Evolutionary conservation across 2,888 invertebrate genomes (phyloP).

Genomic region (Agrypnus murinus): DNA sequence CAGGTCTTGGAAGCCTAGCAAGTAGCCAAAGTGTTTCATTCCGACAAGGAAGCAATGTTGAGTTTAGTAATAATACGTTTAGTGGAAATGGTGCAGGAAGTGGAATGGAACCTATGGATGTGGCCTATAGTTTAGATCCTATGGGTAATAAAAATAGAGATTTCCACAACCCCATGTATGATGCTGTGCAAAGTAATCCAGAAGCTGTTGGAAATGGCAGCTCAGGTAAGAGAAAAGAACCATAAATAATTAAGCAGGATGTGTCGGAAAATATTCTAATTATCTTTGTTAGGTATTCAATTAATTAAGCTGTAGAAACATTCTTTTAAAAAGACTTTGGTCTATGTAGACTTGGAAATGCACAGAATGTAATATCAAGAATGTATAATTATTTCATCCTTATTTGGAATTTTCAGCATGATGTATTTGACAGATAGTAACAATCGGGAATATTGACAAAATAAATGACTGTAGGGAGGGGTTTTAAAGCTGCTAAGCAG

Average conservation of each 20-base stretch:
- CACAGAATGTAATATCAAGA: no score
- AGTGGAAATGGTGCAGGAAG: slow-evolving; percentile 73
- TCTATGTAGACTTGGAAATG: no score
- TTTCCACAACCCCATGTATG: slow-evolving; percentile 99
- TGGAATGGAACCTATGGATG: slow-evolving; percentile 79
- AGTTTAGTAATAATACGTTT: slow-evolving; percentile 81
- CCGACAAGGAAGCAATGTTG: slow-evolving; percentile 94
- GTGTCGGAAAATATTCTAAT: no score
- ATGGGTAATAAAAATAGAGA: slow-evolving; percentile 88
- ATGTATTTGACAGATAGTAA: no score
- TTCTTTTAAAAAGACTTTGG: no score
- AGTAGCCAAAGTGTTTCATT: slow-evolving; percentile 94
- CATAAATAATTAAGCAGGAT: no score
- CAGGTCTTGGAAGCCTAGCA: slow-evolving; percentile 84
- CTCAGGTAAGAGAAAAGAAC: slow-evolving; percentile 69
- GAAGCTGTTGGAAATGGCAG: slow-evolving; percentile 77
- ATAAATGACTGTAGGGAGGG: no score
- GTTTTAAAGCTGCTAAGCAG: no score
- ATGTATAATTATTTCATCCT: no score
- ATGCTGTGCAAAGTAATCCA: slow-evolving; percentile 83
- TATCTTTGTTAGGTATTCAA: slow-evolving; percentile 11
- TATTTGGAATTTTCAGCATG: no score
- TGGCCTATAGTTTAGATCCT: slow-evolving; percentile 87
- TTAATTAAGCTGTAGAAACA: no score
- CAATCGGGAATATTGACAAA: no score